Evolutionary conservation across 1,140 invertebrate species (phyloP), one percentile per base, ranked within the genome.

Genomic region (Hydropsyche tenuis): DNA sequence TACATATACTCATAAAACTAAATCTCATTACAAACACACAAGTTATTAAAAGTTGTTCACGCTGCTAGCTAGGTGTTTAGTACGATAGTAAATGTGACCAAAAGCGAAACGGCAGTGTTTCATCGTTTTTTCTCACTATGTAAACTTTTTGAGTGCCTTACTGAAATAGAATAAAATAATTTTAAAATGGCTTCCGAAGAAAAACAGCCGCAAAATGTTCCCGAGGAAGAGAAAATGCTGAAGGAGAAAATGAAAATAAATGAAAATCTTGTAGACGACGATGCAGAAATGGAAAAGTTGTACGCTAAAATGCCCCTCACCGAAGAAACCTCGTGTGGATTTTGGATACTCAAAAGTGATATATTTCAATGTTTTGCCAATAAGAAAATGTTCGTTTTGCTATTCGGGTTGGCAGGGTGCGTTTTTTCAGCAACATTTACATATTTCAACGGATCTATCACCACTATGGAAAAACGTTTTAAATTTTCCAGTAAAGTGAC

Each of bases 391-490:
- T 94, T 92, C 77, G 88, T 93, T 0, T 81, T 92, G 53, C 81
- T 92, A 0, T 94, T 92, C 76, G 91, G 91, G 62, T 81, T 92
- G 4, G 83, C 93, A 0, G 92, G 90, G 1, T 89, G 91, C 73
- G 86, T 92, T 60, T 91, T 92, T 78, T 89, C 89, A n/a, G 91
- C 92, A 74, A 88, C 90, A 73, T 92, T 89, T 78, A 88, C 91
- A 1, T 94, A 94, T 79, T 91, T 91, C 73, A 90, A 91, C 78
- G 91, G 91, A 11, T 91, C 90, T 5, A 89, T 93, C 51, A 92
- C 91, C 27, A 94, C 92, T 0, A 83, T 94, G 18, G 92, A 94
- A 80, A 94, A 93, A 79, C 85, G 92, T 75, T 94, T 92, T 79
- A 92, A 91, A 78, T 92, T 93, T 78, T 90, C 91, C 0, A 92